Percentiles rank a stretch among this genome's conserved stretches.
phyloP scores from a whole-genome alignment of 2,113 vertebrate species.

The Jacana jacana region DNA sequence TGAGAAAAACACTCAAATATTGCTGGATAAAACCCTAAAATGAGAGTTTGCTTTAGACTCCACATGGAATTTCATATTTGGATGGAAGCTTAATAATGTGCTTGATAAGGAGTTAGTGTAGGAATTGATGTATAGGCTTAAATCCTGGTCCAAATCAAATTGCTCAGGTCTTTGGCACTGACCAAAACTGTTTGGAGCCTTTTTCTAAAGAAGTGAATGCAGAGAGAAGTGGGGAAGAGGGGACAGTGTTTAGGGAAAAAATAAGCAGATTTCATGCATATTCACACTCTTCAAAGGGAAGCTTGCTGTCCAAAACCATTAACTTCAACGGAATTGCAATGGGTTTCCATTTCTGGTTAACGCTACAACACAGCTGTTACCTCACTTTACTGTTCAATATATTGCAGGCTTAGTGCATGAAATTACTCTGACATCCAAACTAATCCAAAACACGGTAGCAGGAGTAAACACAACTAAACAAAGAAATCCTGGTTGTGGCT shows the following conservation, averaged over 20 bases:
- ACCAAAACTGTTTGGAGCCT: background rate
- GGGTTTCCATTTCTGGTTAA: conserved; percentile 42
- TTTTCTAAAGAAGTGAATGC: background rate
- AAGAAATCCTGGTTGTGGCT: background rate
- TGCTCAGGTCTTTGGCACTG: background rate
- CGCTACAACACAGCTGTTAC: background rate
- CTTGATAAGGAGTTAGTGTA: background rate
- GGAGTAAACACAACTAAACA: conserved; percentile 13
- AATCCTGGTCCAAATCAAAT: background rate
- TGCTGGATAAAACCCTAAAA: background rate
- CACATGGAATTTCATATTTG: background rate
- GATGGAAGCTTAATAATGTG: background rate
- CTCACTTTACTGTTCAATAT: conserved; percentile 3
- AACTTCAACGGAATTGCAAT: background rate
- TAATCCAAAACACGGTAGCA: conserved; percentile 34
- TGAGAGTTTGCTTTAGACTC: background rate
- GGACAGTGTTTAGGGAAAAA: background rate
- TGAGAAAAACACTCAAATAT: conserved; percentile 21
- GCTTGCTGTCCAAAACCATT: conserved; percentile 1
- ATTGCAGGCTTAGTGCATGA: background rate
- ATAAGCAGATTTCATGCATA: background rate
- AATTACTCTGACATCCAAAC: conserved; percentile 29
- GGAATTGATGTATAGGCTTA: background rate
- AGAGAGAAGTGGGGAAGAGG: background rate
- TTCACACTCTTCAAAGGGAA: background rate